Evolutionary conservation across 2,797 vertebrate species (phyloP), one percentile per base, ranked within the genome.

Genomic region (Thamnophis elegans): DNA sequence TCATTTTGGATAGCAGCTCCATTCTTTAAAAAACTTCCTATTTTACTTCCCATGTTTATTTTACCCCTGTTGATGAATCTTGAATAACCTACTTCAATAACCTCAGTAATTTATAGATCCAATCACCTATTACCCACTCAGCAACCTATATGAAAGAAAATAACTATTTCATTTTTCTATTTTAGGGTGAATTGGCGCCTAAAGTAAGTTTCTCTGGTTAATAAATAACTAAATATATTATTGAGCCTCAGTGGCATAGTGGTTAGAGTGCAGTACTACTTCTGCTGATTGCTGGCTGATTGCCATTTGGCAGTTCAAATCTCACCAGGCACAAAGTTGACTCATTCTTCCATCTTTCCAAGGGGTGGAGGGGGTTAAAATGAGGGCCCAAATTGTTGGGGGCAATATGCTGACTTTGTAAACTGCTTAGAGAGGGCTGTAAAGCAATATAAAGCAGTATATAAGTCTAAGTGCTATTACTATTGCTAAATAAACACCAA

Each of bases 111-210:
- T 0, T 36, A 32, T 68, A 68, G 65, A 68, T 68, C 13, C n/a
- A 36, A 32, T 36, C 73, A 36, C 65, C n/a, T 73, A 73, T 36
- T 73, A 32, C 14, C 68, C 32, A 10, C 32, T 22, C 32, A 78
- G 8, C 4, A 10, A 42, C 32, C 18, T 78, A 20, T 20, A 78
- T 22, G 8, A 78, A 42, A 10, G 0, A 78, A 42, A 78, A 78
- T 42, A 78, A 42, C 8, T 4, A 42, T 78, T 78, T 78, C 18
- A 9, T 78, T 42, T 78, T 78, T 78, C 68, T 78, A 42, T 78
- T 42, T 78, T 42, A 78, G 68, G 7, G 0, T 0, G 0, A 16
- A 0, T 0, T 18, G 11, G 2, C 1, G 1, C 0, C n/a, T n/a
- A n/a, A n/a, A n/a, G n/a, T n/a, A n/a, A 78, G 68, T 73, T 36